Base-by-base conservation (phyloP, 2,113 vertebrate genomes). In the Addax nasomaculatus region DNA sequence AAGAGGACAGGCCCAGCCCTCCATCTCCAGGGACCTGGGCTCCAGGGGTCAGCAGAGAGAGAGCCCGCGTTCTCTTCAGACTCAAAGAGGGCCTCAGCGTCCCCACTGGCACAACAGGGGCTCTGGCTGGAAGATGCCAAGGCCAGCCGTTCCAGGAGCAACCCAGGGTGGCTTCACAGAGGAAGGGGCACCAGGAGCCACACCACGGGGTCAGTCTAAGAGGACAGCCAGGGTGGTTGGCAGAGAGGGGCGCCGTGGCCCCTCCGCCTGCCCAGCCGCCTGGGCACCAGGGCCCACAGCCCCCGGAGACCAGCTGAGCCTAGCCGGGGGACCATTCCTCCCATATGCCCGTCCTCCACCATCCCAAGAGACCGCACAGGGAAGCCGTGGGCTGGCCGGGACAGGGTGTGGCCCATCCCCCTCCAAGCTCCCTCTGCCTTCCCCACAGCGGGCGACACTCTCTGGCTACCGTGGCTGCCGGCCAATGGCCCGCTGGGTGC, bases 331-430 rank as follows among this genome's bases (percentile, higher is more conserved):
- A 7, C 19, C 1, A 1, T 7, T 25, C 39, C 29, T 25, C 76
- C 64, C 16, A 3, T 27, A 4, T 0, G 2, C 29, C 47, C 5
- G 0, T 4, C 47, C 49, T 36, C 87, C 78, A 33, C 15, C 45
- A 3, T 12, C 29, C 78, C 29, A 30, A 29, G 45, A 33, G 29
- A 33, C 4, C 0, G 39, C 76, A 8, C 19, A 21, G 53, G 83
- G 9, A 21, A 51, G 27, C 36, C 33, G 2, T 0, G n/a, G n/a
- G 39, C 4, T 23, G 53, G 85, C 29, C 2, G 0, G 4, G 76
- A 27, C 6, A 0, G 47, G 25, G 13, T 17, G 7, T 17, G 7
- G 4, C 49, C 27, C 19, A 25, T 3, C 49, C 27, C 47, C 79
- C 12, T 17, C 23, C 1, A 3, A 51, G 19, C 30, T 45, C 30